Evolutionary conservation across 2,797 vertebrate genomes (phyloP).

Genomic region (Zalophus californianus): DNA sequence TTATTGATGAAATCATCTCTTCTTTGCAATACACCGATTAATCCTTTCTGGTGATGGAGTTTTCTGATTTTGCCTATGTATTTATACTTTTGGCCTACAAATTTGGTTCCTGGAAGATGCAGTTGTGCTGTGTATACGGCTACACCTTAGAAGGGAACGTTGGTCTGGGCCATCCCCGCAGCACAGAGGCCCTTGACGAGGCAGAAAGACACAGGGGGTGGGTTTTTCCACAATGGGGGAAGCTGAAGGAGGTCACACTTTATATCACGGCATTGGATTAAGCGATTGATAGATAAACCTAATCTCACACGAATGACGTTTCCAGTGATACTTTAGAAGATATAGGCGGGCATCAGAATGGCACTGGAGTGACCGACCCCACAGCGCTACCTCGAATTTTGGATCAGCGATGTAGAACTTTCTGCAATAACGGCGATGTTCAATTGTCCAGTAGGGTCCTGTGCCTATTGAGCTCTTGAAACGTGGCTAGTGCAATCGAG

Average conservation of each 20-base stretch:
- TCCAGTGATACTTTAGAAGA: slow-evolving; percentile 58
- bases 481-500: background rate
- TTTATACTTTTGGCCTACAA: background rate
- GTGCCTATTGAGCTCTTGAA: background rate
- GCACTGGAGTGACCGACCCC: slow-evolving; percentile 21
- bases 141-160: background rate
- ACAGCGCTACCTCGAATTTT: background rate
- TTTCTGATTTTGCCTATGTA: background rate
- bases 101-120: background rate
- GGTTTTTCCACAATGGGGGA: background rate
- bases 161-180: background rate
- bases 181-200: background rate
- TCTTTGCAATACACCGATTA: background rate
- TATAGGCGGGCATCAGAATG: slow-evolving; percentile 44
- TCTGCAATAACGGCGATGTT: no score
- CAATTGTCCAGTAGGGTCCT: background rate
- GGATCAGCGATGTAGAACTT: background rate
- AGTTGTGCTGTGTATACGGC: background rate
- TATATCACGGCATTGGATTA: background rate
- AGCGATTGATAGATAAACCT: background rate
- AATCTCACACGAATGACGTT: background rate
- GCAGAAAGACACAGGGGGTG: background rate
- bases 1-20: background rate
- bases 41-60: background rate
- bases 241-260: background rate